Evolutionary conservation across 2,888 invertebrate genomes (phyloP), one percentile per base, ranked within the genome.

Genomic region (Polylopha cassiicola): DNA sequence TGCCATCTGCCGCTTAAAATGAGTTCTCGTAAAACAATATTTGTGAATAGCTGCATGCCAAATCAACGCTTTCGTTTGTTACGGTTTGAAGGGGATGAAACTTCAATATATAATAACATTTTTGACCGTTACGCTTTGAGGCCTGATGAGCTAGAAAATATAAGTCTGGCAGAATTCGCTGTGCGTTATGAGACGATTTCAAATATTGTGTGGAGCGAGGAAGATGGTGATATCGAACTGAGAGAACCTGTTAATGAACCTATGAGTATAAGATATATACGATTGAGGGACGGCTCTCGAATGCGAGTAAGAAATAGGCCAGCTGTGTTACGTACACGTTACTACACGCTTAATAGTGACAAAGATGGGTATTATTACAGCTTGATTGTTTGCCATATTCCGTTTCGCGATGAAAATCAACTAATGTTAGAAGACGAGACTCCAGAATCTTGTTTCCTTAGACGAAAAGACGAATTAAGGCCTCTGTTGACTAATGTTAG

Each of bases 91-190:
- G 22, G 44, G 15, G 49, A 55, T 39, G 56, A 58, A 30, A 47
- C 55, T 2, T 4, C 9, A 5, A 38, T 55, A 43, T 51, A 47
- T 7, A 52, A 53, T 13, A 57, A 55, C 11, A 59, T 58, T 22
- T 59, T 62, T 39, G 53, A 60, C 5, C 48, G 56, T 0, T 55
- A 58, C 15, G 10, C 37, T 10, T 11, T 34, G 39, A 18, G 52
- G 0, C 54, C 53, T 13, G 9, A 50, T 22, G 41, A 51, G 0
- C 32, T 56, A 2, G 49, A 56, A 7, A 4, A 58, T 3, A 8
- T 53, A 44, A 61, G 57, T 15, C 29, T 61, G 0, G 58, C 55
- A 0, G 56, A 60, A 53, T 61, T 59, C 46, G 51, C 58, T 1
- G 50, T 61, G 1, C 50, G 51, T 6, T 60, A 13, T 44, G 56